A percentile compares a stretch with the other conserved stretches of the same genome.
Evolutionary conservation across 2,113 vertebrate species (phyloP).

Genomic region (Campylorhamphus procurvoides): DNA sequence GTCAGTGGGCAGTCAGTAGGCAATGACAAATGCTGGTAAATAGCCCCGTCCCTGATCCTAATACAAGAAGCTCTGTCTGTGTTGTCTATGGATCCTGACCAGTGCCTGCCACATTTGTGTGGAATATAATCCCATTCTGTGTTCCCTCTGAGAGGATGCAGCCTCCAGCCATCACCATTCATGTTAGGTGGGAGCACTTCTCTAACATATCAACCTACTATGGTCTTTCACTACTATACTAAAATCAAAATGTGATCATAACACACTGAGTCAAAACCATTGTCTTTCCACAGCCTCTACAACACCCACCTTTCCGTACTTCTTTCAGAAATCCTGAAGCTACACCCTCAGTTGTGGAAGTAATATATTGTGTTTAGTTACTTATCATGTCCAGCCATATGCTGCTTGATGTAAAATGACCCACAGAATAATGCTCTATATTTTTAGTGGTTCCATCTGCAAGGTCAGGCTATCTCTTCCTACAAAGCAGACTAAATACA

Average conservation of each 20-base stretch:
- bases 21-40: not conserved
- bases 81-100: not conserved
- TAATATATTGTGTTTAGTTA: not conserved
- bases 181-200: not conserved
- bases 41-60: not conserved
- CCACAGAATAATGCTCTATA: not conserved
- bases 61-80: not conserved
- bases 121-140: not conserved
- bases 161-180: not conserved
- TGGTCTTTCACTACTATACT: not conserved
- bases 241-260: not conserved
- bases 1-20: not conserved
- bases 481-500: not conserved
- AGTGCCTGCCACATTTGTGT: not conserved
- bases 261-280: not conserved
- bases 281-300: not conserved
- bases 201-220: not conserved
- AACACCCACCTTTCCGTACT: not conserved
- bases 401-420: not conserved
- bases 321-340: not conserved
- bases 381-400: not conserved
- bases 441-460: not conserved
- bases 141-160: not conserved
- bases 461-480: not conserved
- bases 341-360: not conserved